Evolutionary conservation across 1,140 invertebrate genomes (phyloP).

Genomic region (Zelostemma sp.): DNA sequence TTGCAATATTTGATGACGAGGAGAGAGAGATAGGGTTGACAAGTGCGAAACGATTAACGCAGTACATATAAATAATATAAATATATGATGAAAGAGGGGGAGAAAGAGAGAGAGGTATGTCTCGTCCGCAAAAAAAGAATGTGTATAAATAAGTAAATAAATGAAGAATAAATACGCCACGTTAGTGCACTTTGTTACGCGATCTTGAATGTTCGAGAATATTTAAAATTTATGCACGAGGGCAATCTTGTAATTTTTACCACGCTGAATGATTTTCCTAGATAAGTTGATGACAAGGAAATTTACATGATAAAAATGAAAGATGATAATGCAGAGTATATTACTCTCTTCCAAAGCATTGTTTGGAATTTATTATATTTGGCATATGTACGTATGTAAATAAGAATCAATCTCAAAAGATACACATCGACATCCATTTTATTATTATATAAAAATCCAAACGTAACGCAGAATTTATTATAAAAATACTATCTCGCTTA

Average conservation of each 20-base stretch:
- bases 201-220: slow-evolving; percentile 46
- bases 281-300: slow-evolving; percentile 45
- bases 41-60: slow-evolving; percentile 9
- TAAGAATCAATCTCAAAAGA: slow-evolving; percentile 45
- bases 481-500: slow-evolving; percentile 43
- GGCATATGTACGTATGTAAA: slow-evolving; percentile 53
- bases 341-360: slow-evolving; percentile 44
- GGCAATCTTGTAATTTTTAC: slow-evolving; percentile 53
- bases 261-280: slow-evolving; percentile 45
- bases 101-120: slow-evolving; percentile 17
- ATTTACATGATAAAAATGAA: slow-evolving; percentile 11
- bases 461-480: slow-evolving; percentile 43
- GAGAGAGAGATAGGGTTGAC: background rate
- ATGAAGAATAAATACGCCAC: slow-evolving; percentile 34
- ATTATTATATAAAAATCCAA: slow-evolving; percentile 45
- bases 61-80: slow-evolving; percentile 29
- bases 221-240: slow-evolving; percentile 53
- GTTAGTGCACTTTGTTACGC: slow-evolving; percentile 47
- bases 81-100: slow-evolving; percentile 7
- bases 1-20: slow-evolving; percentile 25
- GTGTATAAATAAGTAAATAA: slow-evolving; percentile 22
- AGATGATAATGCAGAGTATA: slow-evolving; percentile 25
- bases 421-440: slow-evolving; percentile 50
- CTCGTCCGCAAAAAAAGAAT: slow-evolving; percentile 14
- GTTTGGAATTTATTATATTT: slow-evolving; percentile 45